Evolutionary conservation across 2,797 vertebrate species (phyloP).

Genomic region (Pteronotus mesoamericanus): DNA sequence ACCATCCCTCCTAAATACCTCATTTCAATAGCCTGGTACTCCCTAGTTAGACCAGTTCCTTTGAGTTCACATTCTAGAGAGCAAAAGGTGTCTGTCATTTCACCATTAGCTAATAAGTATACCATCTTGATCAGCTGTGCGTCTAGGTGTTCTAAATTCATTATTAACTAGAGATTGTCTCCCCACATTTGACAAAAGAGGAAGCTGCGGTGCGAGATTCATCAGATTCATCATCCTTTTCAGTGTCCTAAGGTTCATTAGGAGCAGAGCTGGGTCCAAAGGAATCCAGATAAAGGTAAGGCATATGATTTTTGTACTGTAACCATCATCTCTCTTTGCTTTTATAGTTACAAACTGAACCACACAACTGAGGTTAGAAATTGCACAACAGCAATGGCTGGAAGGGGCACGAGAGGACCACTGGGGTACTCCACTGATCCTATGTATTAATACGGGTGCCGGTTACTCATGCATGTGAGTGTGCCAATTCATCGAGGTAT

Average conservation of each 20-base stretch:
- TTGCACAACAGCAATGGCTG: background rate
- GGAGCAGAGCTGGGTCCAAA: background rate
- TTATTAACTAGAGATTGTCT: background rate
- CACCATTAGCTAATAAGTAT: background rate
- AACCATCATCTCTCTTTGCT: background rate
- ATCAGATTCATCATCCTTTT: background rate
- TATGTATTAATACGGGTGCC: background rate
- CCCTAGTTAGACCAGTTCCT: background rate
- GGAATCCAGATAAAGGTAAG: background rate
- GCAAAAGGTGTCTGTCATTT: background rate
- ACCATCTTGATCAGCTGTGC: background rate
- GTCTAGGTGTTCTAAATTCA: too few species aligned
- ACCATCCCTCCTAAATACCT: rapidly evolving
- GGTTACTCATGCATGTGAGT: background rate
- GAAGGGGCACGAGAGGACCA: rapidly evolving
- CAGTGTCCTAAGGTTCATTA: background rate
- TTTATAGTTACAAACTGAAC: background rate
- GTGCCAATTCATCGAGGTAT: background rate
- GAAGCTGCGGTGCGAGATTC: background rate
- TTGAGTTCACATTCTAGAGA: background rate
- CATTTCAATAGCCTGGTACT: background rate
- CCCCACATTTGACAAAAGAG: background rate
- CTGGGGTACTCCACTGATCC: background rate
- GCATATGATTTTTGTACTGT: background rate
- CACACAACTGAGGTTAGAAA: background rate